Conservation (phyloP, 2,888 invertebrate species). For the Megastigmus dorsalis region DNA sequence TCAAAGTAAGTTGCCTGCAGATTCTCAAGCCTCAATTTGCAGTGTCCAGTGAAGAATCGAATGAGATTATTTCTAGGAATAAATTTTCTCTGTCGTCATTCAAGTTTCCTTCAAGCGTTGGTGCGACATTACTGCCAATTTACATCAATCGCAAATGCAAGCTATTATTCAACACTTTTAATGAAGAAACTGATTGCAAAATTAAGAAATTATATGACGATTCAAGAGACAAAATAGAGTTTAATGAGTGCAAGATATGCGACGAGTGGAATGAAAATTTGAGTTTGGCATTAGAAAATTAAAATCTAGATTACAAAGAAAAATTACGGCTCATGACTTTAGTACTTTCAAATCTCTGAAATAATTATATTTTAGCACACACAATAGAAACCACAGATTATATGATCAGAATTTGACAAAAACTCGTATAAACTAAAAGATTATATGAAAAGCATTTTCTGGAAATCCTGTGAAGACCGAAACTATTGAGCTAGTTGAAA, state of each 20-base stretch:
- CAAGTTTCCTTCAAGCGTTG: too few relatives aligned
- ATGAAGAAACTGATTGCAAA: too few relatives aligned
- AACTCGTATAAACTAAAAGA: not conserved
- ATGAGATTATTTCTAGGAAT: too few relatives aligned
- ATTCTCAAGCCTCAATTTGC: too few relatives aligned
- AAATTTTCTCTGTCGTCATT: too few relatives aligned
- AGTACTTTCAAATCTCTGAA: not conserved
- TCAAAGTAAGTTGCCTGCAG: too few relatives aligned
- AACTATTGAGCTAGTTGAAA: not conserved
- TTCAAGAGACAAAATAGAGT: too few relatives aligned
- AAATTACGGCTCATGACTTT: not conserved
- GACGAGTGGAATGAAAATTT: not conserved
- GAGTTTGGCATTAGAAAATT: not conserved
- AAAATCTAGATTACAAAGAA: constrained; percentile 2
- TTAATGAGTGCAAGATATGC: too few relatives aligned
- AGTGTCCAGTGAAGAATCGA: too few relatives aligned
- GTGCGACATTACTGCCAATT: not conserved
- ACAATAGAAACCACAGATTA: constrained; percentile 1
- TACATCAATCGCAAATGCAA: not conserved
- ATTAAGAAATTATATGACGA: too few relatives aligned
- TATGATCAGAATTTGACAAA: too few relatives aligned
- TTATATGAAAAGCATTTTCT: constrained; percentile 13
- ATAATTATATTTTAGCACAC: not conserved
- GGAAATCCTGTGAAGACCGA: not conserved
- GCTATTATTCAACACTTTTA: constrained; percentile 3